Base-by-base conservation (phyloP, 2,888 invertebrate genomes). In the Acronicta leporina region DNA sequence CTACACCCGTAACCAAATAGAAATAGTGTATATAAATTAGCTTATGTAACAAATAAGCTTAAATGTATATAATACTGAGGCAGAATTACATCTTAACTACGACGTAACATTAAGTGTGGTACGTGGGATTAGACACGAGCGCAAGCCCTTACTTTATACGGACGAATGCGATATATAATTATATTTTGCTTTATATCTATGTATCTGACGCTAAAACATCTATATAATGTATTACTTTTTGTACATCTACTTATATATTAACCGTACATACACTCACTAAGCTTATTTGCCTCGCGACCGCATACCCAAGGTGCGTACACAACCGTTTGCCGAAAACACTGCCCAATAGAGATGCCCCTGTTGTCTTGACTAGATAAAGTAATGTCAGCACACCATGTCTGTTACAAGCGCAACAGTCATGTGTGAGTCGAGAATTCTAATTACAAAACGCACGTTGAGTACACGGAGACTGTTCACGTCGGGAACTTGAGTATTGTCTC, bases 121-220 rank as follows among this genome's bases (percentile, higher is more conserved):
- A 92, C 92, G 89, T 91, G 92, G 92, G 91, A 91, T 85, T 92
- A 94, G 92, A 94, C 92, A 93, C 89, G 94, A 94, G 94, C 94
- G 89, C 91, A 94, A 94, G 94, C 94, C 92, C 94, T 94, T 94
- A 94, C 88, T 89, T 91, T 91, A 92, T 91, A 92, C 94, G 94
- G 94, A 94, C 94, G 94, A 93, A 94, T 94, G 94, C 94, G 92
- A 93, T 94, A 94, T 94, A 94, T 93, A 94, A 94, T 93, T 82
- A 92, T 92, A 92, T 92, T 91, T 94, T 93, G 93, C 92, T 92
- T 94, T 94, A 94, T 92, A 94, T 89, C 93, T 94, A 94, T 93
- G 91, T 94, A 94, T 94, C 92, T 94, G 94, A 94, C 94, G 92
- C 94, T 94, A 94, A 91, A 94, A 94, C 94, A 94, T 94, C 94